Base-by-base conservation (phyloP, 2,888 invertebrate genomes). In the Apoda limacodes region DNA sequence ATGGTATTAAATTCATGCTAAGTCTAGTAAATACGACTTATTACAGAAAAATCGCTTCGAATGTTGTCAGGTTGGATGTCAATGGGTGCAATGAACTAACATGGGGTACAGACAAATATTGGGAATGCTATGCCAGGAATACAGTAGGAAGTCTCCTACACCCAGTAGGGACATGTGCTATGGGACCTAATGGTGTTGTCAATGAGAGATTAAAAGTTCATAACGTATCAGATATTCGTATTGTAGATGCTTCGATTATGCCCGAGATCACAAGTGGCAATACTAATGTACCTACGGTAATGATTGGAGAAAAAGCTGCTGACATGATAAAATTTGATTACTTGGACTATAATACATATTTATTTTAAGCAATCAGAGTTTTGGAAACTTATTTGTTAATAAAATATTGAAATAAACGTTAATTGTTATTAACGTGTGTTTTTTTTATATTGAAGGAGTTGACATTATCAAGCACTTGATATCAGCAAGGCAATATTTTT, bases 61-160 rank as follows among this genome's bases (percentile, higher is more conserved):
- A 45, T 21, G 25, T 72, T 4, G 54, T 54, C 0, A 52, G 46
- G 28, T 29, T 66, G 19, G 45, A 56, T 3, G 69, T 87, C 1
- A 74, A 80, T 1, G 82, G 75, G 1, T 88, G 89, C 48, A 64
- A 70, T 5, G 48, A 64, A 2, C 46, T 70, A 3, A 39, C 47
- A 1, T 83, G 82, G 50, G 83, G 71, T 11, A 69, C 82, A 0
- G 84, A 87, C 51, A 62, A 63, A 1, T 89, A 88, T 46, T 88
- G 88, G 84, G 69, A 70, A 23, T 90, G 90, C 48, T 82, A 84
- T 46, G 72, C 82, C 0, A 69, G 78, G 21, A 81, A 82, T 37
- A 62, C 84, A 10, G 82, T 84, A 1, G 64, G 78, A 14, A 83
- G 85, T 5, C 65, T 88, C 30, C 82, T 85, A 35, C 88, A 88